Evolutionary conservation across 2,113 vertebrate genomes (phyloP), one percentile per base, ranked within the genome.

Genomic region (Gavia stellata): DNA sequence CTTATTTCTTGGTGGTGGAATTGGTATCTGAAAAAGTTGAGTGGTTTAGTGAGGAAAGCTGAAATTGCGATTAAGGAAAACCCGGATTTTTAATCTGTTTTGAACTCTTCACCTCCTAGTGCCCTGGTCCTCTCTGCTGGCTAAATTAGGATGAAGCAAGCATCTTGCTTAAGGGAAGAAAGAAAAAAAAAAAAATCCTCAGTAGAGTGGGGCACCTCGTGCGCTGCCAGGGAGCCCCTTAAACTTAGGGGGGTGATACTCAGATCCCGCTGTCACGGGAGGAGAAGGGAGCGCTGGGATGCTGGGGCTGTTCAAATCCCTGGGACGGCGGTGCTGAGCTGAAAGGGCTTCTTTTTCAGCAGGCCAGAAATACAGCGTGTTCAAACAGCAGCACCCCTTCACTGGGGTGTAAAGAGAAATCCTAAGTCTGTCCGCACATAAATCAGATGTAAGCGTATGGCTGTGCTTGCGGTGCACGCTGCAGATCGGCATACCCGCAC

Each of bases 51-150:
- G 67, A 7, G 7, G 33, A 86, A 86, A 93, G n/a, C 20, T 95
- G 94, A 88, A 94, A 65, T n/a, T 81, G 31, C 17, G 23, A n/a
- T 92, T 94, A 72, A 83, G 59, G 33, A 72, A 82, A 95, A 89
- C 53, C 14, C 20, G 4, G 17, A 49, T 55, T 94, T 84, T 70
- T 79, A 34, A 29, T 89, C 21, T 74, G 14, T 50, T 93, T 73
- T 83, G 63, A 74, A 20, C 18, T 45, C n/a, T 72, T 53, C 38
- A 29, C 12, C 4, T 44, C 17, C 26, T 80, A 23, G 10, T 62
- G 38, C 5, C 25, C 31, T 68, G 19, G 13, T 62, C 25, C 42
- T 11, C 36, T 34, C 36, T 83, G 24, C 71, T 93, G 71, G 53
- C 66, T 88, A 11, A 87, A 59, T 55, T 62, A 36, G 7, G 3